A percentile compares a stretch with the other conserved stretches of the same genome.
phyloP scores from a whole-genome alignment of 2,797 vertebrate genomes.

The Podargus strigoides region DNA sequence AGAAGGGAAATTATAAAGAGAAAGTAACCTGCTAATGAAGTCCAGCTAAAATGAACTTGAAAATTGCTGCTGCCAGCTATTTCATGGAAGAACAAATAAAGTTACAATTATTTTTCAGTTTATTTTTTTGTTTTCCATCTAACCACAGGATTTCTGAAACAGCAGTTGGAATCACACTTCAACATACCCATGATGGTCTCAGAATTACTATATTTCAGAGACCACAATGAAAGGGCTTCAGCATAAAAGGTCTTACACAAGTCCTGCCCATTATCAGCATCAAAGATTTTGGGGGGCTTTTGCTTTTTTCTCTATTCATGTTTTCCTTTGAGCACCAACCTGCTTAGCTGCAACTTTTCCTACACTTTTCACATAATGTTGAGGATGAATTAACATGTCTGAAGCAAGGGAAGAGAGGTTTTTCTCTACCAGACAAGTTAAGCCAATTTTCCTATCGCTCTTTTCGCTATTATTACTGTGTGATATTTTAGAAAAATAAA shows the following conservation, averaged over 20 bases:
- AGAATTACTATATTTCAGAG: background rate
- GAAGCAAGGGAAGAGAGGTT: background rate
- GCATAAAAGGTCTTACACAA: background rate
- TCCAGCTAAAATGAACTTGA: background rate
- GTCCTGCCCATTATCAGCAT: background rate
- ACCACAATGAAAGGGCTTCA: background rate
- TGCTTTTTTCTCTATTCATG: background rate
- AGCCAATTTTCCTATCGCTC: background rate
- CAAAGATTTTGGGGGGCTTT: background rate
- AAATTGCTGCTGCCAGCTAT: background rate
- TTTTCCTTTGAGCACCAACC: background rate
- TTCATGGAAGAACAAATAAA: background rate
- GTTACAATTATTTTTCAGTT: background rate
- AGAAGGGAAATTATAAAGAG: background rate
- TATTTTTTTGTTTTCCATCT: background rate
- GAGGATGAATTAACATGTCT: background rate
- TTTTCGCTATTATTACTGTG: background rate
- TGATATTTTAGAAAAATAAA: background rate
- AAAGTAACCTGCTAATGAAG: background rate
- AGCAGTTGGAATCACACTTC: background rate
- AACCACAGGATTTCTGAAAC: background rate
- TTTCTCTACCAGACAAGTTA: background rate
- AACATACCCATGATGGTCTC: background rate
- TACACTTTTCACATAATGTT: background rate
- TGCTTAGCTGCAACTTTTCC: background rate